A percentile compares a stretch with the other conserved stretches of the same genome.
Conservation (phyloP, 2,113 vertebrate genomes). For the Echinops telfairi region DNA sequence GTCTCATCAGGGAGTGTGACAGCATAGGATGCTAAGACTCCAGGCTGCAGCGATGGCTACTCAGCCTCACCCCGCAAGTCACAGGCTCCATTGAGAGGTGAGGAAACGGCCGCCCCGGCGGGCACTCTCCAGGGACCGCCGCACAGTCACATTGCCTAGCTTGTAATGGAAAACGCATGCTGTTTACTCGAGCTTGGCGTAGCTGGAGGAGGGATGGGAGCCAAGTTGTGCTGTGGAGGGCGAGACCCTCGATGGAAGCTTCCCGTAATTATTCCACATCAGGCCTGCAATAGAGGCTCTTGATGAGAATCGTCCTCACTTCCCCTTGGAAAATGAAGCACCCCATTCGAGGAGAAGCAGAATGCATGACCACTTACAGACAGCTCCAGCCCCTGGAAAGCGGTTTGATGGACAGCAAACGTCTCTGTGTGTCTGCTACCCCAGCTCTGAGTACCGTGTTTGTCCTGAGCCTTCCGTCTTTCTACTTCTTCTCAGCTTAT, state of each 20-base stretch:
- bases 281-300: constrained; percentile 60
- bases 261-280: constrained; percentile 67
- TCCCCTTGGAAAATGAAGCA: constrained; percentile 65
- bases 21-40: constrained; percentile 83
- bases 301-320: constrained; percentile 47
- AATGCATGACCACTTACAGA: constrained; percentile 60
- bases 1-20: constrained; percentile 84
- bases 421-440: background rate
- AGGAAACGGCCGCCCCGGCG: constrained; percentile 80
- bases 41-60: constrained; percentile 52
- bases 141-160: constrained; percentile 79
- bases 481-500: background rate
- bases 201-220: constrained; percentile 55
- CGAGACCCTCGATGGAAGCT: constrained; percentile 48
- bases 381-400: constrained; percentile 13
- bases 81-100: constrained; percentile 66
- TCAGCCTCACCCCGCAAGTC: constrained; percentile 61
- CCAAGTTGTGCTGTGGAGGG: constrained; percentile 52
- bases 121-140: constrained; percentile 74
- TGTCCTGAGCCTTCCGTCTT: background rate
- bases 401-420: constrained; percentile 53
- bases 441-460: background rate
- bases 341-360: constrained; percentile 59
- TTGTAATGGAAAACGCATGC: constrained; percentile 82
- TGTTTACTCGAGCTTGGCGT: constrained; percentile 77